A percentile compares a stretch with the other conserved stretches of the same genome.
Conservation (phyloP, 2,113 vertebrate species). For the Micronycteris hirsuta region DNA sequence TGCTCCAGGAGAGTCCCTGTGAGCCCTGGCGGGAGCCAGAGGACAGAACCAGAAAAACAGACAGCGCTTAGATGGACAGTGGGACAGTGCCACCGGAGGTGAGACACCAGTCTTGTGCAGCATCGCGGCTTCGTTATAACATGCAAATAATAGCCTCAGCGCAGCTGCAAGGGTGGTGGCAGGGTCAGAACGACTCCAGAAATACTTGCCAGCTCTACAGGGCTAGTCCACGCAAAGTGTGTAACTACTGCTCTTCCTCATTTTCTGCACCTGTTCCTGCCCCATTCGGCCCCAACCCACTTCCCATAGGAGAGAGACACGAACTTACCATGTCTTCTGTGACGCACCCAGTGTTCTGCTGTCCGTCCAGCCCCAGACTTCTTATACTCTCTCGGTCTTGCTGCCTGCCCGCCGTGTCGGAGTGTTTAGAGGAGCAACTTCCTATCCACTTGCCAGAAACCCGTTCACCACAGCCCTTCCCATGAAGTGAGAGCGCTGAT, state of each 20-base stretch:
- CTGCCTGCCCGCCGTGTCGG: conserved; percentile 9
- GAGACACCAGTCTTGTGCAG: background rate
- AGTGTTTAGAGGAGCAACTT: conserved; percentile 53
- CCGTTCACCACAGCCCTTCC: conserved; percentile 51
- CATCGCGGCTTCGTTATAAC: background rate
- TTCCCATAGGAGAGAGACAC: background rate
- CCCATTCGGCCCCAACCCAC: background rate
- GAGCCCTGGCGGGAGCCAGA: background rate
- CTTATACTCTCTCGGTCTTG: conserved; percentile 52
- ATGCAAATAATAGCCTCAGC: background rate
- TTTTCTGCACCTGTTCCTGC: background rate
- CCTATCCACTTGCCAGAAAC: conserved; percentile 68
- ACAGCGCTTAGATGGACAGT: no score
- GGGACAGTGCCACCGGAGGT: fast-evolving
- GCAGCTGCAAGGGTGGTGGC: no score
- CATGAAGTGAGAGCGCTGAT: conserved; percentile 10
- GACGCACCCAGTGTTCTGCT: background rate
- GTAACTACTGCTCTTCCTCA: fast-evolving
- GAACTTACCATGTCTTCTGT: conserved; percentile 65
- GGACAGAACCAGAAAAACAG: no score
- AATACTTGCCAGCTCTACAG: background rate
- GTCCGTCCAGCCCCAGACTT: background rate
- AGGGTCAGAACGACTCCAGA: background rate
- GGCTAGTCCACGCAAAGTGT: background rate
- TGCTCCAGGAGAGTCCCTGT: background rate